These are phyloP conservation scores for Watsonalla binaria DNA, from an alignment of 2,888 invertebrate species.

Conservation along the genomic window DNA sequence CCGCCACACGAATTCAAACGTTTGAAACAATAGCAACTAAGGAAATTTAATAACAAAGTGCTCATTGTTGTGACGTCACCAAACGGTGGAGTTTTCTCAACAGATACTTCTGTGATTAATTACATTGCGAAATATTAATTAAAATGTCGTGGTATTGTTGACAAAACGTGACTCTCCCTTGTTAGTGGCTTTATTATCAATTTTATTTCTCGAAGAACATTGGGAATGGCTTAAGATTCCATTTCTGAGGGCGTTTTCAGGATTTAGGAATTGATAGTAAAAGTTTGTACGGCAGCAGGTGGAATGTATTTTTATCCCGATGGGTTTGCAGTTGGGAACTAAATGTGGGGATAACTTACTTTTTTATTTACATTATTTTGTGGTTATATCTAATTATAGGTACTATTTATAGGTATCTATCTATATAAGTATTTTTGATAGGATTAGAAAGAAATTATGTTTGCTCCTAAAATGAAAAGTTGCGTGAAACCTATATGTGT, in stretches of 20 bases:
- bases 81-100: slow-evolving; percentile 4
- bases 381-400: no score
- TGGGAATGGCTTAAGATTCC: not conserved
- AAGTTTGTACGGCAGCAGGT: not conserved
- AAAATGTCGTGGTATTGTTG: slow-evolving; percentile 13
- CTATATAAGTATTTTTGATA: no score
- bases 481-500: no score
- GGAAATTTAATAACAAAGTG: not conserved
- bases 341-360: no score
- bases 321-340: no score
- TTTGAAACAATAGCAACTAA: not conserved
- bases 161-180: slow-evolving; percentile 8
- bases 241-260: not conserved
- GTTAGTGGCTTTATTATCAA: slow-evolving; percentile 9
- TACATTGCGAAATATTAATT: slow-evolving; percentile 18
- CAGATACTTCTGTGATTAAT: slow-evolving; percentile 16
- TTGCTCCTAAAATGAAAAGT: no score
- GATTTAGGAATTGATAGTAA: not conserved
- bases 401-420: no score
- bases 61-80: slow-evolving; percentile 1
- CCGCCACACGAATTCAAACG: not conserved
- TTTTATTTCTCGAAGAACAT: slow-evolving; percentile 3
- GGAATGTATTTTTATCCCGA: no score
- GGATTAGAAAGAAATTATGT: no score
- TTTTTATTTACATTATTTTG: no score